These are phyloP conservation scores for Leptopilina drosophilae DNA, from an alignment of 2,888 invertebrate genomes.

Conservation along the genomic window DNA sequence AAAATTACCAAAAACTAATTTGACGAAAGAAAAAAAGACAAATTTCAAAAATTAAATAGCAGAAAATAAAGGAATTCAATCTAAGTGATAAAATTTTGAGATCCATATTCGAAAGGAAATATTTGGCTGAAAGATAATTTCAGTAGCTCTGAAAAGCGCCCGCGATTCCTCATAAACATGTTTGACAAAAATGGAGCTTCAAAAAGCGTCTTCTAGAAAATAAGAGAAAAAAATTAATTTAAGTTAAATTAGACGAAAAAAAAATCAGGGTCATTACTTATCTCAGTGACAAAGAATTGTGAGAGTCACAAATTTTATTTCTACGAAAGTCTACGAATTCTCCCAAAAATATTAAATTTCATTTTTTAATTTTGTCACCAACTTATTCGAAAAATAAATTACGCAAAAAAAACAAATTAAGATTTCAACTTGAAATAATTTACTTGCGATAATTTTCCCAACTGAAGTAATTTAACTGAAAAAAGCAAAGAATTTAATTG, in stretches of 20 bases:
- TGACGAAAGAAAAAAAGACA: no score
- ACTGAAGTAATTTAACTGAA: not conserved
- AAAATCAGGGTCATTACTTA: not conserved
- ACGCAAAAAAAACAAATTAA: no score
- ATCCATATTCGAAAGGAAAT: not conserved
- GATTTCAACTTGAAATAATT: no score
- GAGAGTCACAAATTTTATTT: not conserved
- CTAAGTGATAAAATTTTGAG: no score
- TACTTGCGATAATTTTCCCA: no score
- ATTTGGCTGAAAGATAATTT: not conserved
- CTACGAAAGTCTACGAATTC: not conserved
- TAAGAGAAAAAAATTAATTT: conserved; percentile 1
- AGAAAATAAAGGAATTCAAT: no score
- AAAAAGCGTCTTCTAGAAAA: conserved; percentile 36
- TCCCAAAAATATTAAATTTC: not conserved
- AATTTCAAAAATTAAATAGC: no score
- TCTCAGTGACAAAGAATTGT: not conserved
- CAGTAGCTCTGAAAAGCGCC: conserved; percentile 33
- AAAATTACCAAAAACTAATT: no score
- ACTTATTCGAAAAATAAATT: no score
- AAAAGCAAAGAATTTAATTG: not conserved
- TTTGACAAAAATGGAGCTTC: conserved; percentile 32
- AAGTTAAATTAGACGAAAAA: conserved; percentile 30
- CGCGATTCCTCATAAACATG: conserved; percentile 49
- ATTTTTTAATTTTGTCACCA: not conserved